Evolutionary conservation across 2,888 invertebrate genomes (phyloP).

Genomic region (Amphipyra tragopoginis): DNA sequence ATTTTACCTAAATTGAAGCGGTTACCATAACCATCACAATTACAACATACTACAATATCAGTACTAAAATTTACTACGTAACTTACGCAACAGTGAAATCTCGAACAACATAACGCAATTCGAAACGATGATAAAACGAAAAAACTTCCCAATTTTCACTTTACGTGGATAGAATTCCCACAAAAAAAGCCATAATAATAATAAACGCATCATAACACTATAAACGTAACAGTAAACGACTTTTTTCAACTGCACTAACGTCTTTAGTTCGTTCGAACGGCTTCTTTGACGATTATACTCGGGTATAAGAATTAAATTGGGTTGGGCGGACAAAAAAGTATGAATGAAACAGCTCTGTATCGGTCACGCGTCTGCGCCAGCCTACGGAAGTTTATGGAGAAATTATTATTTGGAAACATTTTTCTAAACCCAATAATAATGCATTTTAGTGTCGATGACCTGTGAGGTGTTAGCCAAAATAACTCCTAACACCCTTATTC

Average conservation of each 20-base stretch:
- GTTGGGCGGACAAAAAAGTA: constrained; percentile 76
- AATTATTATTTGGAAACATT: no score
- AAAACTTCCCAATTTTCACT: constrained; percentile 53
- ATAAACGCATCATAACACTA: constrained; percentile 73
- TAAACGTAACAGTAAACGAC: constrained; percentile 72
- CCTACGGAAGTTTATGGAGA: constrained; percentile 14
- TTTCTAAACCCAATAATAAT: no score
- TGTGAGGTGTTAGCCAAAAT: no score
- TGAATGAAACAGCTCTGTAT: constrained; percentile 62
- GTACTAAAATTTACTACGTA: constrained; percentile 31
- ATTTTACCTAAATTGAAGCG: no score
- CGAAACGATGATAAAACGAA: constrained; percentile 49
- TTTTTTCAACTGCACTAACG: constrained; percentile 68
- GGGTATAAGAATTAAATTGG: constrained; percentile 83
- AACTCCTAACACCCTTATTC: no score
- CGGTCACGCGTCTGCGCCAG: constrained; percentile 33
- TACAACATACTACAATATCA: constrained; percentile 4
- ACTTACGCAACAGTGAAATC: constrained; percentile 48
- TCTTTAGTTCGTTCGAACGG: constrained; percentile 69
- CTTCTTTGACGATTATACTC: constrained; percentile 83
- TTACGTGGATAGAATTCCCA: constrained; percentile 56
- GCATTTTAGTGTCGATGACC: no score
- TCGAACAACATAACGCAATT: constrained; percentile 49
- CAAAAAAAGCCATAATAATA: constrained; percentile 63
- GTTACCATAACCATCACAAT: no score